phyloP scores from a whole-genome alignment of 2,888 invertebrate species.

The Pediacus dermestoides region DNA sequence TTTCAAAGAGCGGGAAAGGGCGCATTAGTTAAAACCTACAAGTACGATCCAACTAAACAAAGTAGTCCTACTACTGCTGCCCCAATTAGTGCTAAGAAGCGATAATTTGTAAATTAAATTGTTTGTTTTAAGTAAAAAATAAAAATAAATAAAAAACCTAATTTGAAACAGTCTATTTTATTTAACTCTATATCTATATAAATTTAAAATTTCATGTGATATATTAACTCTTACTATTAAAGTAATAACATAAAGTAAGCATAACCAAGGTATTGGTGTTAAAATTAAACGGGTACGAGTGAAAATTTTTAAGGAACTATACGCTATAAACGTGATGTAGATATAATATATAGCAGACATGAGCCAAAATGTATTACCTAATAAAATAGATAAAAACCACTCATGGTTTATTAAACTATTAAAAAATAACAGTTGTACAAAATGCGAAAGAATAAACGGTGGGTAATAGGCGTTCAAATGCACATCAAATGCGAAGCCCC shows the following conservation, averaged over 20 bases:
- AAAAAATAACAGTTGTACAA: constrained; percentile 86
- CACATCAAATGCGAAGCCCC: constrained; percentile 98
- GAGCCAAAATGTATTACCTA: constrained; percentile 91
- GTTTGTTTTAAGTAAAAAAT: constrained; percentile 10
- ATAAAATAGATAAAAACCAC: constrained; percentile 27
- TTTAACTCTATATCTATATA: constrained; percentile 72
- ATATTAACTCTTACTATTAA: constrained; percentile 78
- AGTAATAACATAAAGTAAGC: constrained; percentile 72
- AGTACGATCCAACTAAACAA: constrained; percentile 74
- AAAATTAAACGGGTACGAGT: constrained; percentile 80
- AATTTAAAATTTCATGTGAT: constrained; percentile 71
- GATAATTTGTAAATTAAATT: constrained; percentile 35
- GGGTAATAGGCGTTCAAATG: constrained; percentile 99
- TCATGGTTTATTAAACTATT: constrained; percentile 58
- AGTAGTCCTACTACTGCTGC: constrained; percentile 36
- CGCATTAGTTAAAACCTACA: constrained; percentile 82
- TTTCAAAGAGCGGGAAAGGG: constrained; percentile 84
- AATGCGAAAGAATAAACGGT: constrained; percentile 88
- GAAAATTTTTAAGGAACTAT: constrained; percentile 83
- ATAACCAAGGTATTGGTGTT: constrained; percentile 73
- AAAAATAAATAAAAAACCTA: constrained; percentile 3
- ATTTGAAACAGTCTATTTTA: constrained; percentile 6
- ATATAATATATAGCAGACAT: constrained; percentile 84
- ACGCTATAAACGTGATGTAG: constrained; percentile 95
- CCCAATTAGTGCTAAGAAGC: constrained; percentile 56